These are phyloP conservation scores for Urocynchramus pylzowi DNA, from an alignment of 2,113 vertebrate species.

Conservation along the genomic window DNA sequence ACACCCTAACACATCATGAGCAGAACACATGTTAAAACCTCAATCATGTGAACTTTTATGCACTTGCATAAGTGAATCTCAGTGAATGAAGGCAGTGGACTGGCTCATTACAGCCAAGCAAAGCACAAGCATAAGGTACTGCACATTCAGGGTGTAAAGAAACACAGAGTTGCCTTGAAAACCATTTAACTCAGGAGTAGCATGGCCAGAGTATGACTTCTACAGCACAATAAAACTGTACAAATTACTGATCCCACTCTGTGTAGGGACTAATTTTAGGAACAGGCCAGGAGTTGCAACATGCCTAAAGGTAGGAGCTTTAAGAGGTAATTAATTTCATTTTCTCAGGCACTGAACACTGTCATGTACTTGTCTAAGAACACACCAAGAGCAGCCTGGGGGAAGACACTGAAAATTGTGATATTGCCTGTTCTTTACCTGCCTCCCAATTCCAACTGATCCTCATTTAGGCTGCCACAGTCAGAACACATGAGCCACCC, in stretches of 20 bases:
- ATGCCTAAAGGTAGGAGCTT: neutral
- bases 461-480: neutral
- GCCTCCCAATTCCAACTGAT: neutral
- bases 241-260: neutral
- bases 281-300: neutral
- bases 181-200: neutral
- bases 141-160: rapidly evolving
- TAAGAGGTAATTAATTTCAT: neutral
- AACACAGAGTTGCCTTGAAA: neutral
- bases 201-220: neutral
- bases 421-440: neutral
- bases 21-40: neutral
- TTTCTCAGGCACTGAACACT: neutral
- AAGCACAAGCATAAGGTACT: neutral
- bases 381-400: neutral
- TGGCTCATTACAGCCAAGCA: rapidly evolving
- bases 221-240: neutral
- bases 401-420: neutral
- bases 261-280: neutral
- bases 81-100: neutral
- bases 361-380: neutral
- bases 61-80: neutral
- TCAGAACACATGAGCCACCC: neutral
- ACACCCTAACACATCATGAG: neutral
- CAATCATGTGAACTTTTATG: neutral